Conservation (phyloP, 2,113 vertebrate species). For the Caranx melampygus region DNA sequence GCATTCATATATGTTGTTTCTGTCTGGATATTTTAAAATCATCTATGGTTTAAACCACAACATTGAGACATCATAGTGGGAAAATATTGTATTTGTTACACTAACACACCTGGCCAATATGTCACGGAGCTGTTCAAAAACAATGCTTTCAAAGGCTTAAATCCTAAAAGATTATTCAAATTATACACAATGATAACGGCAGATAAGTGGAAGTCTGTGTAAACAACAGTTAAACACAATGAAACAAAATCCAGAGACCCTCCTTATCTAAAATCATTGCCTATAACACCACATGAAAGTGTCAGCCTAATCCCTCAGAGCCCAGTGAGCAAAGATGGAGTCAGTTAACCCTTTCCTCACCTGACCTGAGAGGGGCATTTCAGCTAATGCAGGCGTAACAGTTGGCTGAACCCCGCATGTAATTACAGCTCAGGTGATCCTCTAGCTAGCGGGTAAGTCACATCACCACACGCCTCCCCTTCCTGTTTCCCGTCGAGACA, state of each 20-base stretch:
- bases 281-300: slow-evolving; percentile 22
- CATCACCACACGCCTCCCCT: slow-evolving; percentile 14
- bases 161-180: background rate
- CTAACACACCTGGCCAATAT: background rate
- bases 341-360: background rate
- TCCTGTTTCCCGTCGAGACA: slow-evolving; percentile 53
- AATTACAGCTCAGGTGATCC: slow-evolving; percentile 55
- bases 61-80: background rate
- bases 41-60: background rate
- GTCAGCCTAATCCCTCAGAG: slow-evolving; percentile 1
- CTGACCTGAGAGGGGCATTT: slow-evolving; percentile 23
- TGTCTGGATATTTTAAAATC: background rate
- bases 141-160: background rate
- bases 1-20: background rate
- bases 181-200: background rate
- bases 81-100: background rate
- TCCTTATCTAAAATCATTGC: slow-evolving; percentile 12
- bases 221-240: slow-evolving; percentile 34
- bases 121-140: background rate
- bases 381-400: background rate
- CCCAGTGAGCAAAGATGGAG: slow-evolving; percentile 14
- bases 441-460: background rate
- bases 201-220: background rate
- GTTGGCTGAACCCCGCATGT: slow-evolving; percentile 5
- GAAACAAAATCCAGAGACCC: slow-evolving; percentile 17